Base-by-base conservation (phyloP, 2,797 vertebrate genomes). In the Falco rusticolus region DNA sequence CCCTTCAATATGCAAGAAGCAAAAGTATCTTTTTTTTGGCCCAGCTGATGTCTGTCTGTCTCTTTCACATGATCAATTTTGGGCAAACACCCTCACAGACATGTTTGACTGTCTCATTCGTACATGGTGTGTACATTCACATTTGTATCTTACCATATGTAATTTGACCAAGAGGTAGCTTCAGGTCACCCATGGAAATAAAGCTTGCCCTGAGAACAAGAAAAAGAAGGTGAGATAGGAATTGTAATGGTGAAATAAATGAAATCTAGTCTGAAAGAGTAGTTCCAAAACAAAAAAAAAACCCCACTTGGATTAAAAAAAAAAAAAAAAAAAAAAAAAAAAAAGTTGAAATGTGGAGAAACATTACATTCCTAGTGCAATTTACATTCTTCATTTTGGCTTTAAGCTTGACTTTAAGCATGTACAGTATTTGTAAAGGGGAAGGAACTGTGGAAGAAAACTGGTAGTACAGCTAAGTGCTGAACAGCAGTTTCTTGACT, bases 101-200 rank as follows among this genome's bases (percentile, higher is more conserved):
- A 54, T 26, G 70, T 86, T 86, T 66, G 53, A 63, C 28, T 28
- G 11, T 61, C 59, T 16, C 13, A 15, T 70, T 78, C 37, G 21
- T 8, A 48, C 16, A 43, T 0, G 0, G 3, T 53, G 4, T 31
- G 56, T 75, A 39, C 25, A 57, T 71, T 61, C 39, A 48, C 1
- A 25, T 59, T 83, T 76, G 18, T 51, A 45, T 72, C 7, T 72
- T 59, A 63, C 11, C 39, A 63, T 19, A 22, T 22, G 2, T 53
- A 63, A 39, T 68, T 59, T 81, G 28, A 90, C 39, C 24, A 61
- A 60, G 17, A 80, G 18, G 53, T 82, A 89, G 26, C 13, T 66
- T 59, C 61, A 74, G n/a, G 64, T 87, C 65, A 87, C 31, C 43
- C n/a, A 37, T 78, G 31, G 6, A 76, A 63, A 71, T 45, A 71